Evolutionary conservation across 2,113 vertebrate species (phyloP).

Genomic region (Hyaena hyaena): DNA sequence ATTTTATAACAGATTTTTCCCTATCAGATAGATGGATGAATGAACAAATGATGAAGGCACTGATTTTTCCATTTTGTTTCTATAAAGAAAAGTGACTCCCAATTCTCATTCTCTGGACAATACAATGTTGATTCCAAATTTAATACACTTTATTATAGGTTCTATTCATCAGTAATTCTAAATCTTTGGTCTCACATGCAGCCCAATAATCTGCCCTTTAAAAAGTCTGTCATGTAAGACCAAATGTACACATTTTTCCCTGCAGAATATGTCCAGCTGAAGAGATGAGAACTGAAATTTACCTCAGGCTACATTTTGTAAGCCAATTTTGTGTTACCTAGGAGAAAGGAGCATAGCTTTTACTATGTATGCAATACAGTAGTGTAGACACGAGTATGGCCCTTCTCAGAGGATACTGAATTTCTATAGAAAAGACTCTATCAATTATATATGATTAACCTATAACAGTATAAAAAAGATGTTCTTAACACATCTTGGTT

Average conservation of each 20-base stretch:
- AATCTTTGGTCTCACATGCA: not conserved
- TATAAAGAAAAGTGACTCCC: not conserved
- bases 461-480: not conserved
- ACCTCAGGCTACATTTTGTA: not conserved
- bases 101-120: not conserved
- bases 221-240: not conserved
- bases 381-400: not conserved
- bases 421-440: conserved; percentile 1
- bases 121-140: not conserved
- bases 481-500: not conserved
- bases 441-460: not conserved
- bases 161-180: not conserved
- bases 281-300: not conserved
- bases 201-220: not conserved
- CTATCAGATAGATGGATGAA: not conserved
- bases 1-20: no score
- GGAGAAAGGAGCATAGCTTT: not conserved
- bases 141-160: not conserved
- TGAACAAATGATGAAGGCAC: not conserved
- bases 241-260: not conserved
- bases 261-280: not conserved
- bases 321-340: not conserved
- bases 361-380: not conserved
- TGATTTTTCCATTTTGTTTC: not conserved
- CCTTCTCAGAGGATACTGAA: not conserved